These are phyloP conservation scores for Notarius quadriscutis DNA, from an alignment of 2,113 vertebrate species.

Conservation along the genomic window DNA sequence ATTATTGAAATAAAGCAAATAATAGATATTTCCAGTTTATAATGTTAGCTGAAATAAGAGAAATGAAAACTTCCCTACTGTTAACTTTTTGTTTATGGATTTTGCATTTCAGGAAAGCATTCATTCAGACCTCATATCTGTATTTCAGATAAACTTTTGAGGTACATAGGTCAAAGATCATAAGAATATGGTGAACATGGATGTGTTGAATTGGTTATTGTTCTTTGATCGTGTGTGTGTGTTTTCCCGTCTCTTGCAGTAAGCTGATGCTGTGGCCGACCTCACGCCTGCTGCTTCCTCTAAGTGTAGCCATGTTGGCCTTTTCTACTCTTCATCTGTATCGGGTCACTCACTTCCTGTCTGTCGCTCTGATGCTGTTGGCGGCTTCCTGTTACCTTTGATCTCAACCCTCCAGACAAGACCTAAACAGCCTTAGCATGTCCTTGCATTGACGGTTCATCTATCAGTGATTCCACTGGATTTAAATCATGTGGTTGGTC, in stretches of 20 bases:
- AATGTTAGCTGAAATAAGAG: background rate
- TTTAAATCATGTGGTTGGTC: slow-evolving; percentile 30
- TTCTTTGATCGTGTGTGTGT: background rate
- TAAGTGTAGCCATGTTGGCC: slow-evolving; percentile 81
- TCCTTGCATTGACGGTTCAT: slow-evolving; percentile 56
- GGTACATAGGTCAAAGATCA: background rate
- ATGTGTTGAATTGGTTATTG: background rate
- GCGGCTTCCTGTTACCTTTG: slow-evolving; percentile 81
- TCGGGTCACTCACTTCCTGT: slow-evolving; percentile 82
- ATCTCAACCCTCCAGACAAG: slow-evolving; percentile 41
- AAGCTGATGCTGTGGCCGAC: slow-evolving; percentile 78
- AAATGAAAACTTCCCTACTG: background rate
- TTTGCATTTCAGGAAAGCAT: background rate
- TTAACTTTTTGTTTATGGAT: background rate
- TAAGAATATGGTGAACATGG: background rate
- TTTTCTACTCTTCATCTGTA: slow-evolving; percentile 89
- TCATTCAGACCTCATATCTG: background rate
- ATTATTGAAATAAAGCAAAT: too few relatives aligned
- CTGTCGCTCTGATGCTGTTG: slow-evolving; percentile 78
- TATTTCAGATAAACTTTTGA: background rate
- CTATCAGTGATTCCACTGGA: slow-evolving; percentile 29
- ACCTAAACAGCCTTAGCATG: slow-evolving; percentile 54
- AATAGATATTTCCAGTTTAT: background rate
- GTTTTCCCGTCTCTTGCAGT: slow-evolving; percentile 68
- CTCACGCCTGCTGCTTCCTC: slow-evolving; percentile 76